Evolutionary conservation across 2,797 vertebrate genomes (phyloP), one percentile per base, ranked within the genome.

Genomic region (Pseudochirops corinnae): DNA sequence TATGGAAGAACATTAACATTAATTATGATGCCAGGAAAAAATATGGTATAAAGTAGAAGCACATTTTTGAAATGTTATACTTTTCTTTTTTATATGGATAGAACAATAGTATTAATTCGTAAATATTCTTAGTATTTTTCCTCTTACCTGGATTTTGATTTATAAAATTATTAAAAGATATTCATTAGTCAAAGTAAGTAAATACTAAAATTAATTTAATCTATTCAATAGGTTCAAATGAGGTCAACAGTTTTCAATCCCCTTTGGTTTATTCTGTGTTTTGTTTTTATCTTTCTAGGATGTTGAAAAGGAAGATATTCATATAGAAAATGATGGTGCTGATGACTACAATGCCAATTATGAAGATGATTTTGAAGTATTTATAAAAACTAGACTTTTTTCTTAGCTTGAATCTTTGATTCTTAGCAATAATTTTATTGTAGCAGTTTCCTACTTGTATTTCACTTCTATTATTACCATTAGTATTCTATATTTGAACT

Each of bases 331-430:
- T 39, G 92, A 92, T 29, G 98, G 97, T 87, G 46, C 97, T 96
- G 98, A 98, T 57, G 98, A 98, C 56, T 98, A 96, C 90, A 93
- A 95, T 93, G 93, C 96, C 55, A 97, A 98, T 96, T 99, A 99
- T 97, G 99, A 99, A 97, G 99, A 99, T 92, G 99, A 99, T 98
- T 99, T 99, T 99, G 99, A 99, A 99, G 99, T 99, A 98, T 96
- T 98, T 98, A 82, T 93, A 87, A 94, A 55, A 50, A 53, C 13
- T 95, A 4, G 4, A 62, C 1, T 16, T 95, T 74, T 96, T 94
- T 58, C 74, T 97, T 57, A 93, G 82, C 29, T 96, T 93, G 94
- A 92, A 55, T 87, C 28, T 92, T 92, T 57, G 74, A 60, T 90
- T 94, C 56, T 94, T 92, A 91, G 95, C 57, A 62, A 24, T 93